Evolutionary conservation across 2,113 vertebrate species (phyloP).

Genomic region (Indicator maculatus): DNA sequence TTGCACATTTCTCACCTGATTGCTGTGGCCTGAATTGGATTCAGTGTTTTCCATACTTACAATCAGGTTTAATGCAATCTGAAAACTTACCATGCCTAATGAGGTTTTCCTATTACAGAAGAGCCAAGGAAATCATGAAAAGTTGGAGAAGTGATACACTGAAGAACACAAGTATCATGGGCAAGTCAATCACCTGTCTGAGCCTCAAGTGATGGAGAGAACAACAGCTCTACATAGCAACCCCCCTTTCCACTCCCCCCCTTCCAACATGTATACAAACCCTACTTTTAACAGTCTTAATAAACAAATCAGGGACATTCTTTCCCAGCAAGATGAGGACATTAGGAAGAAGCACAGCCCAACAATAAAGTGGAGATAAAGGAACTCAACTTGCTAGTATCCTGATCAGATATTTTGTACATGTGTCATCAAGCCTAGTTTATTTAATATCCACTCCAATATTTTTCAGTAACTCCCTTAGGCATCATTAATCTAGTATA

Average conservation of each 20-base stretch:
- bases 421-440: neutral
- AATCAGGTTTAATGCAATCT: neutral
- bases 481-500: conserved; percentile 5
- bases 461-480: conserved; percentile 18
- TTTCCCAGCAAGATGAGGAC: neutral
- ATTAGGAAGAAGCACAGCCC: neutral
- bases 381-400: neutral
- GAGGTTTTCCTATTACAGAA: neutral
- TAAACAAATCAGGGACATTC: neutral
- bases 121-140: neutral
- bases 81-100: conserved; percentile 19
- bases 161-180: neutral
- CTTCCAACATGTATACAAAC: neutral
- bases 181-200: neutral
- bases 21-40: neutral
- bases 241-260: neutral
- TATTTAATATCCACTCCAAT: conserved; percentile 2
- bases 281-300: neutral
- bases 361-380: neutral
- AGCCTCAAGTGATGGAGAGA: neutral
- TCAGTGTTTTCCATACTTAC: neutral
- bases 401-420: neutral
- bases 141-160: neutral
- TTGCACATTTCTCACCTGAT: neutral
- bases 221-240: neutral